Percentiles rank a stretch among this genome's conserved stretches.
Conservation (phyloP, 2,888 invertebrate species). For the Papilio gigon region DNA sequence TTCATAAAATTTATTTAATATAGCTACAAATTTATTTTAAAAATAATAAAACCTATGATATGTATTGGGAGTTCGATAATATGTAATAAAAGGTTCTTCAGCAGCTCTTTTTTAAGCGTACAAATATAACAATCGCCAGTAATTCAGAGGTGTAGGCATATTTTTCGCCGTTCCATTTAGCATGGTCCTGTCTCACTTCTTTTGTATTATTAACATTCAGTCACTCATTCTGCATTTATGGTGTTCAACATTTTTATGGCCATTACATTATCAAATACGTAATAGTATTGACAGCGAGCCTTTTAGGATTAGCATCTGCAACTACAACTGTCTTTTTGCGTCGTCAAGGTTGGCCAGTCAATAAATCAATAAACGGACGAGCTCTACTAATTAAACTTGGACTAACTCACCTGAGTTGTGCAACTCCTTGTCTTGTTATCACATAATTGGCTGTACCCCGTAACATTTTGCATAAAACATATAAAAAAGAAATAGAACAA, state of each 20-base stretch:
- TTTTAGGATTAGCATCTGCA: constrained; percentile 4
- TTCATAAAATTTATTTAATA: no score
- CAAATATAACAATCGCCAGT: no score
- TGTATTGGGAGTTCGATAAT: no score
- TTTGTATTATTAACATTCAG: no score
- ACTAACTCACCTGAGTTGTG: constrained; percentile 65
- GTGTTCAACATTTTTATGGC: neutral
- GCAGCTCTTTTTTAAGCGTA: no score
- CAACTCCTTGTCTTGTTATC: constrained; percentile 67
- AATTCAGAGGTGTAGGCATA: no score
- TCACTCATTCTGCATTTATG: neutral
- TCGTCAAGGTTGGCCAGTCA: constrained; percentile 41
- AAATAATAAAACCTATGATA: no score
- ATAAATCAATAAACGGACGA: constrained; percentile 51
- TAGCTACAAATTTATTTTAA: no score
- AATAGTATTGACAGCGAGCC: neutral
- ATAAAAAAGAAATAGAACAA: constrained; percentile 49
- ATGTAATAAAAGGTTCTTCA: no score
- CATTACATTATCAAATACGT: neutral
- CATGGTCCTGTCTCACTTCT: no score
- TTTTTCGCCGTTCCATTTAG: no score
- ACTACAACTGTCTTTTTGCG: constrained; percentile 22
- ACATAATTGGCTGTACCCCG: constrained; percentile 58
- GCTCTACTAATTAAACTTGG: constrained; percentile 4
- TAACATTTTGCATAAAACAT: constrained; percentile 52